These are phyloP conservation scores for Pseudotriccus pelzelni DNA, from an alignment of 2,797 vertebrate genomes.

Conservation along the genomic window DNA sequence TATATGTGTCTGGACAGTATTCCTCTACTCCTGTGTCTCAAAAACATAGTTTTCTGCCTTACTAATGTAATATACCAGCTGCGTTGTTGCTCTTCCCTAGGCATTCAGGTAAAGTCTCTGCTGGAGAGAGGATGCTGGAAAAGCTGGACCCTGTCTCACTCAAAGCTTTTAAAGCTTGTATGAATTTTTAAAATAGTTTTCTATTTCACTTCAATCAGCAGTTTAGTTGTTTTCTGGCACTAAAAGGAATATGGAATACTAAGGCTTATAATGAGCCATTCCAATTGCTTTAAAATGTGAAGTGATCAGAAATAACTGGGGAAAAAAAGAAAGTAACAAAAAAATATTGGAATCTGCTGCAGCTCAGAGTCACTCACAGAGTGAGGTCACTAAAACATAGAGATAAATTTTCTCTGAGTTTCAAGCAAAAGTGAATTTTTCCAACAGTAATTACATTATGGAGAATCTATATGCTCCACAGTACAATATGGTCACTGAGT, in stretches of 20 bases:
- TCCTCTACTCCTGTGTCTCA: not conserved
- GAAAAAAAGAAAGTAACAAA: not conserved
- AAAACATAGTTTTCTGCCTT: not conserved
- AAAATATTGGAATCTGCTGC: not conserved
- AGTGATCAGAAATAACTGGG: not conserved
- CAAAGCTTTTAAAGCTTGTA: not conserved
- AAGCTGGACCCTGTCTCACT: not conserved
- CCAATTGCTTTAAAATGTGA: not conserved
- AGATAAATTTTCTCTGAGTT: not conserved
- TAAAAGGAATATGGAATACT: not conserved
- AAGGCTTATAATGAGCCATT: not conserved
- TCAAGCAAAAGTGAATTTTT: conserved; percentile 49
- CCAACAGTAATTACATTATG: conserved; percentile 11
- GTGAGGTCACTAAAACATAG: not conserved
- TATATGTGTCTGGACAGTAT: not conserved
- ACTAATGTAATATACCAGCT: not conserved
- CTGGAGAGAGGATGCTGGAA: not conserved
- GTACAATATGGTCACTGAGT: not conserved
- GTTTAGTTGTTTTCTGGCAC: not conserved
- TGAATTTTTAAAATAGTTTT: not conserved
- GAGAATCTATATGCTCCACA: not conserved
- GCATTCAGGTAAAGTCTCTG: not conserved
- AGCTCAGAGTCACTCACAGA: not conserved
- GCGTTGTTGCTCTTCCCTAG: not conserved
- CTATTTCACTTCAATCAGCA: not conserved